Conservation (phyloP, 92 coral and sea anemone genomes). For the Pocillopora meandrina region DNA sequence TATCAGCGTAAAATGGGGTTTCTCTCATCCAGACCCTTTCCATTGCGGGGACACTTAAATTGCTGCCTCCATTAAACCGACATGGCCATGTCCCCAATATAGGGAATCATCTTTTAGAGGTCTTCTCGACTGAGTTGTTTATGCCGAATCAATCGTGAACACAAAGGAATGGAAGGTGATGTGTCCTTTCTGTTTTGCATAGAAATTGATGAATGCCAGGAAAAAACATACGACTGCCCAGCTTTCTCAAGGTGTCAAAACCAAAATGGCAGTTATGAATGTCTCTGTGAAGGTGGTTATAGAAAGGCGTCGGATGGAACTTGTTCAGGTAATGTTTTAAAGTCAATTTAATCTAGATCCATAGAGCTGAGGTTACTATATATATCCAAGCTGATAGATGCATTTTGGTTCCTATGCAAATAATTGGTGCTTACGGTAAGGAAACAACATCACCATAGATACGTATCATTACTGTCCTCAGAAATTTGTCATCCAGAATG, state of each 20-base stretch:
- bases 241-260: not conserved
- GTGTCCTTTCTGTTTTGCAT: too few relatives aligned
- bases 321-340: conserved; percentile 18
- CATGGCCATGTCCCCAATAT: too few relatives aligned
- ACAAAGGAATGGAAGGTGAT: not conserved
- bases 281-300: conserved; percentile 23
- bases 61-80: too few relatives aligned
- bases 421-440: too few relatives aligned
- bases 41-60: too few relatives aligned
- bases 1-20: too few relatives aligned
- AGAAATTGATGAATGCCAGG: conserved; percentile 38
- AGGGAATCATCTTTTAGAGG: not conserved
- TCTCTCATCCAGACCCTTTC: too few relatives aligned
- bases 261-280: conserved; percentile 12
- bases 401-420: too few relatives aligned
- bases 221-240: not conserved
- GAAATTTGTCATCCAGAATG: conserved; percentile 11
- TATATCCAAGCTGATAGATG: too few relatives aligned
- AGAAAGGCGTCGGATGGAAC: not conserved
- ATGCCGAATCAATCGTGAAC: not conserved
- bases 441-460: too few relatives aligned
- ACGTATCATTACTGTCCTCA: not conserved
- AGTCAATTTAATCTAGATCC: not conserved
- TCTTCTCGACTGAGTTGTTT: not conserved
- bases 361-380: not conserved